Evolutionary conservation across 2,797 vertebrate genomes (phyloP).

Genomic region (Darevskia mixta): DNA sequence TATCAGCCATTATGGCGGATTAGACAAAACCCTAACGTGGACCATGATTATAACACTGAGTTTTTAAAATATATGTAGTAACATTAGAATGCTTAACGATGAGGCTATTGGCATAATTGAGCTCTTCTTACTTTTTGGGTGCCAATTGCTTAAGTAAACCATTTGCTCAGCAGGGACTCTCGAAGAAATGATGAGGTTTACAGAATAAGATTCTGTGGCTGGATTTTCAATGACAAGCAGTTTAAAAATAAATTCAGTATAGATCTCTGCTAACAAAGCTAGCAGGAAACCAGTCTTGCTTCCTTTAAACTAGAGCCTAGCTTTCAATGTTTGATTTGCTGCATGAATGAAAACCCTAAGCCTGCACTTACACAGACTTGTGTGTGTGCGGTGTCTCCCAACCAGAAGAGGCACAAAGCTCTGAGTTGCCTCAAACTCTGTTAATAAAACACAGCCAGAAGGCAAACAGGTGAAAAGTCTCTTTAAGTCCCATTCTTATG

Average conservation of each 20-base stretch:
- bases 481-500: not conserved
- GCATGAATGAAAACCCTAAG: fast-evolving
- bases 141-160: slow-evolving; percentile 24
- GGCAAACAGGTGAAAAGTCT: not conserved
- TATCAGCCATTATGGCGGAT: slow-evolving; percentile 26
- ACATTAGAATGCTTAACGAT: slow-evolving; percentile 41
- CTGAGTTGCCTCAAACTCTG: not conserved
- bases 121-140: slow-evolving; percentile 23
- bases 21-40: slow-evolving; percentile 37
- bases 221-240: slow-evolving; percentile 41
- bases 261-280: not conserved
- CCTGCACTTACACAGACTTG: not conserved
- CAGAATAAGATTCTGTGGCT: slow-evolving; percentile 1
- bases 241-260: slow-evolving; percentile 54
- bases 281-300: not conserved
- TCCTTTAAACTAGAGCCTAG: slow-evolving; percentile 15
- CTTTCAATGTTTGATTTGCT: not conserved
- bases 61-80: slow-evolving; percentile 47
- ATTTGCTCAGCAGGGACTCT: slow-evolving; percentile 24
- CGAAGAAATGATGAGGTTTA: slow-evolving; percentile 25
- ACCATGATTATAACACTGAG: not conserved
- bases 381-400: not conserved
- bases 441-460: not conserved
- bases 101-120: slow-evolving; percentile 33
- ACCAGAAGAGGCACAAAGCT: not conserved